Base-by-base conservation (phyloP, 1,140 invertebrate species). In the Pentalonia nigronervosa region DNA sequence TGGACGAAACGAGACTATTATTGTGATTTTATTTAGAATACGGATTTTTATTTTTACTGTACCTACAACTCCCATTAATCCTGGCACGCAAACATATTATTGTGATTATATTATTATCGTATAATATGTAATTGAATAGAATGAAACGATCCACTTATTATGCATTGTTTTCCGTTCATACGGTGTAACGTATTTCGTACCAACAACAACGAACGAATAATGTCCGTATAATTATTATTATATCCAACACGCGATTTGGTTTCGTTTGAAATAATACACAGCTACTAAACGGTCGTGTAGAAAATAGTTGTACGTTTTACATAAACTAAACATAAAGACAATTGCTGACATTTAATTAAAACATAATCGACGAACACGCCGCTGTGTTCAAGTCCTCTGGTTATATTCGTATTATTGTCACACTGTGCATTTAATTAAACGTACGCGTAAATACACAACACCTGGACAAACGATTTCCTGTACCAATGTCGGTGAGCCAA, bases 391-490 rank as follows among this genome's bases (percentile, higher is more conserved):
- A 45, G 41, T 86, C 41, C 41, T 45, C 23, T 47, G 23, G 83
- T 86, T 45, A 30, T 86, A 45, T 47, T 4, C 41, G 41, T 41
- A 14, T 84, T 86, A 45, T 30, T 30, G 41, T 86, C 83, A 1
- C 41, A 45, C 83, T 45, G 83, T 25, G 83, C 83, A 45, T 86
- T 86, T 86, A 86, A 86, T 86, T 45, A 86, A 86, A 86, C 41
- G 41, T 45, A 23, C 36, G 41, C 21, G 21, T 23, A 86, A 45
- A 86, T 41, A n/a, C n/a, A 86, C 83, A 47, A 86, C 83, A 86
- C 83, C 83, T 86, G 83, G 83, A 86, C n/a, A 76, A 76, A 76
- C n/a, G 17, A 76, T 86, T 86, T 86, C 83, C 83, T 86, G 83
- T 9, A 3, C 21, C 83, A 25, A 23, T 45, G 83, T 45, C 41